Evolutionary conservation across 2,888 invertebrate genomes (phyloP), one percentile per base, ranked within the genome.

Genomic region (Chrysolina oricalcia): DNA sequence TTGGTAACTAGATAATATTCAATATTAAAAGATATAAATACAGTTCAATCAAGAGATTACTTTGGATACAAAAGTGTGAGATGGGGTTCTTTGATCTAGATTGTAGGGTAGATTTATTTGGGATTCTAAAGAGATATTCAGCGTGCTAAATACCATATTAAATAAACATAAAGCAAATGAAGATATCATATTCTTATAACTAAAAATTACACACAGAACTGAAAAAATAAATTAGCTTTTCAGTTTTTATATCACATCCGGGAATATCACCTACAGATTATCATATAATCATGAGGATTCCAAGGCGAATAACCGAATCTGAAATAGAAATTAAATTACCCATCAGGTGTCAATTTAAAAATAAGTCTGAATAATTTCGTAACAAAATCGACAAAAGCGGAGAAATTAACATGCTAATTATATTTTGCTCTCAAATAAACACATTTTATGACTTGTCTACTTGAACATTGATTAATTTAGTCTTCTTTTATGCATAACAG

Each of bases 401-500:
- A 23, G 59, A 59, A 59, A 59, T 59, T 59, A 59, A 27, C 59
- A 59, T 59, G 11, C 15, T 23, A 59, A 59, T 59, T 59, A 59
- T 59, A 27, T 59, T 59, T 59, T 59, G 15, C 59, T 35, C 59
- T 59, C 59, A 27, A 59, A 59, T 59, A 27, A 59, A 59, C 59
- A 59, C 3, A 27, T 27, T 59, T 59, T 35, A 59, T 35, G n/a
- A n/a, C 59, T 27, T n/a, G 59, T 35, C 35, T 35, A 27, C 27
- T 27, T n/a, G n/a, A 35, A 59, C n/a, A 59, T 59, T 59, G 59
- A 59, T 59, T n/a, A n/a, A 23, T n/a, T 27, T 35, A 11, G 17
- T 59, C 35, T 23, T 35, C 2, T 27, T 50, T 9, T 27, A n/a
- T 59, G 27, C 23, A n/a, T 27, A 59, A 59, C 35, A 17, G 9